A percentile compares a stretch with the other conserved stretches of the same genome.
These are phyloP conservation scores for Notolabrus celidotus DNA, from an alignment of 2,797 vertebrate species.

Conservation along the genomic window DNA sequence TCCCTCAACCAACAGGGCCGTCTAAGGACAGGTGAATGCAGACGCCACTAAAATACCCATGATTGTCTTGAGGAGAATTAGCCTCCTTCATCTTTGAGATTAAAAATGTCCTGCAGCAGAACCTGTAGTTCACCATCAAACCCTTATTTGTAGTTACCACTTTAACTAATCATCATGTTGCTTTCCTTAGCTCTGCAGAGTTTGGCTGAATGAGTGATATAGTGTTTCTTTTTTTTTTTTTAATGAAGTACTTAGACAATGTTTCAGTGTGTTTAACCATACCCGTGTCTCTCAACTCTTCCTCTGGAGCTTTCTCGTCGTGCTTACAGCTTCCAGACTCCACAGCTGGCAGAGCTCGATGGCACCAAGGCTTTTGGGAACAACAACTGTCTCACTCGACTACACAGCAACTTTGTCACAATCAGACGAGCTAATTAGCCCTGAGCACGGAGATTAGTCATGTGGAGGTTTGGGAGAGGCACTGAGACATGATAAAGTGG, in stretches of 20 bases:
- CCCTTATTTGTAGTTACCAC: background rate
- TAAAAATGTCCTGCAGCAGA: background rate
- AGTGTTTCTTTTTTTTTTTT: background rate
- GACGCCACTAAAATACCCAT: too few relatives aligned
- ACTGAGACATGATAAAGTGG: constrained; percentile 31
- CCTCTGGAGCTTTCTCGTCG: constrained; percentile 44
- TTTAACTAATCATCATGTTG: background rate
- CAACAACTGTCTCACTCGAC: constrained; percentile 52
- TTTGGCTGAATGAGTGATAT: background rate
- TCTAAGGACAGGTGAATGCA: too few relatives aligned
- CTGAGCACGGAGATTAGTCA: constrained; percentile 68
- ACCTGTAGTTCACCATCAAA: background rate
- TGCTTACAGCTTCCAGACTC: constrained; percentile 16
- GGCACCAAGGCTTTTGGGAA: constrained; percentile 67
- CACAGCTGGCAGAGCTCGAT: constrained; percentile 59
- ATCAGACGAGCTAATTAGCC: constrained; percentile 83
- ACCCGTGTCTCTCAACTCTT: constrained; percentile 9
- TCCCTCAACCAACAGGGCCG: too few relatives aligned
- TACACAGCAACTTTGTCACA: constrained; percentile 76
- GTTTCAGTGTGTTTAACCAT: constrained; percentile 22
- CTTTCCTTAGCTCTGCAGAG: background rate
- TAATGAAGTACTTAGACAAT: constrained; percentile 37
- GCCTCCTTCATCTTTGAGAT: too few relatives aligned
- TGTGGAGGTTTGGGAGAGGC: constrained; percentile 45
- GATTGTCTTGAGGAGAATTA: too few relatives aligned